A percentile compares a stretch with the other conserved stretches of the same genome.
Conservation (phyloP, 2,113 vertebrate genomes). For the Oncorhynchus clarkii region DNA sequence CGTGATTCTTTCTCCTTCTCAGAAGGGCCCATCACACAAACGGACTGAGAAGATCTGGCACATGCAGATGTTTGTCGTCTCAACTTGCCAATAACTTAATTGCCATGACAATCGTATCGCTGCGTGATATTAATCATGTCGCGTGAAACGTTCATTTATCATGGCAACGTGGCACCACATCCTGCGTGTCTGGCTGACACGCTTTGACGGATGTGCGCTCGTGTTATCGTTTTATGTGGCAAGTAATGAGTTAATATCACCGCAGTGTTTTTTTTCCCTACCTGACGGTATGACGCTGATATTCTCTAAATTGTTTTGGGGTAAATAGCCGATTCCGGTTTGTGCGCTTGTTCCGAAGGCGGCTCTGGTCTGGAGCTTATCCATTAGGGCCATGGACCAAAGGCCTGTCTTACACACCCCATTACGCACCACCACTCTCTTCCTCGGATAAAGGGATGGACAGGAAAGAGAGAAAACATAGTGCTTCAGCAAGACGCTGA, state of each 20-base stretch:
- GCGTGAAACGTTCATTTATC: conserved; percentile 8
- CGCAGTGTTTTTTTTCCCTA: too few relatives aligned
- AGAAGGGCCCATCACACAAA: background rate
- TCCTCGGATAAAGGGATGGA: background rate
- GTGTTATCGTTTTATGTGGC: too few relatives aligned
- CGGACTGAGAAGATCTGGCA: background rate
- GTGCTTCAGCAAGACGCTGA: background rate
- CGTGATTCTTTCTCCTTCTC: background rate
- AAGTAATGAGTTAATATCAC: too few relatives aligned
- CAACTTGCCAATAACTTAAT: conserved; percentile 14
- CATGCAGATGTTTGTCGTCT: conserved; percentile 8
- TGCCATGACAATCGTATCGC: conserved; percentile 20
- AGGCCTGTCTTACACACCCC: background rate
- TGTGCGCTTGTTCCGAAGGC: background rate
- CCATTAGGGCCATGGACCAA: background rate
- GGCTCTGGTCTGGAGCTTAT: background rate
- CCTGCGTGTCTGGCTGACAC: conserved; percentile 3
- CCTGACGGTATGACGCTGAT: too few relatives aligned
- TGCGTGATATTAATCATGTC: conserved; percentile 7
- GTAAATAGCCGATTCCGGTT: background rate
- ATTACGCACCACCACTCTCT: background rate
- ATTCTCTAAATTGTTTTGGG: too few relatives aligned
- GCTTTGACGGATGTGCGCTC: background rate
- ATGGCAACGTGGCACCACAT: background rate
- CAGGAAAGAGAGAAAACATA: background rate